phyloP scores from a whole-genome alignment of 2,797 vertebrate genomes.

The Notamacropus eugenii region DNA sequence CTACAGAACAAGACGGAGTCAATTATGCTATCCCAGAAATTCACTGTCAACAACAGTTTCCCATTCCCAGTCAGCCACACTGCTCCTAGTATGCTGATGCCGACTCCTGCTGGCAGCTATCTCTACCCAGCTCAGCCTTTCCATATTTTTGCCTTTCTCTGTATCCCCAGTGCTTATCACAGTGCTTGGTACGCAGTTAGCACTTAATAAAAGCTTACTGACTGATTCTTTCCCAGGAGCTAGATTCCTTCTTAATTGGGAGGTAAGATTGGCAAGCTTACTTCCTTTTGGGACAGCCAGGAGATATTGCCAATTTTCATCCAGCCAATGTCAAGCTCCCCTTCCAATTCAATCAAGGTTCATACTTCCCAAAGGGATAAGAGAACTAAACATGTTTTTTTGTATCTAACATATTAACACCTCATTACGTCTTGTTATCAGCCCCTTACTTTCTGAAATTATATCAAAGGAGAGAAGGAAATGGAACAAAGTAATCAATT shows the following conservation, averaged over 20 bases:
- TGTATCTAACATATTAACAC: background rate
- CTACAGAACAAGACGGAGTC: background rate
- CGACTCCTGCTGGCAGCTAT: background rate
- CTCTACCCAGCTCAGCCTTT: background rate
- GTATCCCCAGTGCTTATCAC: background rate
- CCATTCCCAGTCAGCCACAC: background rate
- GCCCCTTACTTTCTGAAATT: background rate
- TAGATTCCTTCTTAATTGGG: background rate
- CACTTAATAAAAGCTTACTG: background rate
- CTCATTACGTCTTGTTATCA: background rate
- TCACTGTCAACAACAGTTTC: background rate
- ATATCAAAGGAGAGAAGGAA: background rate
- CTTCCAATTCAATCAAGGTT: background rate
- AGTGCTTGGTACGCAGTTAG: background rate
- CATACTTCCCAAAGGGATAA: background rate
- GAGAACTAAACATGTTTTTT: background rate
- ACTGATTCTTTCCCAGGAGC: background rate
- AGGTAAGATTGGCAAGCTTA: background rate
- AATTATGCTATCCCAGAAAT: background rate
- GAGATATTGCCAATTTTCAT: background rate
- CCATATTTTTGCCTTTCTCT: background rate
- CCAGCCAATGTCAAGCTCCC: background rate
- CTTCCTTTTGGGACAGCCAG: background rate
- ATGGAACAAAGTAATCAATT: background rate
- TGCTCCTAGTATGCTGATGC: background rate